Evolutionary conservation across 1,140 invertebrate genomes (phyloP).

Genomic region (Brachionus plicatilis): DNA sequence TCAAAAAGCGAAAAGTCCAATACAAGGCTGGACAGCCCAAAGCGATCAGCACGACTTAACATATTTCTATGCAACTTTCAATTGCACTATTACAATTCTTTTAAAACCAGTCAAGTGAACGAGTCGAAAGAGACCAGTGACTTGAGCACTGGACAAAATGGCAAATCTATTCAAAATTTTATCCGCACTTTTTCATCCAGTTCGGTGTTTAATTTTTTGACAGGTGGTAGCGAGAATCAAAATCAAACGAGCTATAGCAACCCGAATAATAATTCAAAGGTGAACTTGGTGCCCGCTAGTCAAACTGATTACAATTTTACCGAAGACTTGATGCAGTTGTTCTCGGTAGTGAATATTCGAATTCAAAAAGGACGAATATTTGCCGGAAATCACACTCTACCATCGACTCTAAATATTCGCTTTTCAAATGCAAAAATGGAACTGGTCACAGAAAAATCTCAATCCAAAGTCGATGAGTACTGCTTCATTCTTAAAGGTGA

Average conservation of each 20-base stretch:
- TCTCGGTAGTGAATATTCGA: slow-evolving; percentile 31
- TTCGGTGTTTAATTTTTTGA: slow-evolving; percentile 9
- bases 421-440: slow-evolving; percentile 39
- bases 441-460: slow-evolving; percentile 38
- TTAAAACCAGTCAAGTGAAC: not conserved
- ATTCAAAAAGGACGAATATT: slow-evolving; percentile 21
- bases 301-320: slow-evolving; percentile 45
- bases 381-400: slow-evolving; percentile 15
- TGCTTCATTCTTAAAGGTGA: slow-evolving; percentile 26
- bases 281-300: slow-evolving; percentile 47
- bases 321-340: slow-evolving; percentile 34
- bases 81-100: slow-evolving; percentile 39
- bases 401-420: slow-evolving; percentile 16
- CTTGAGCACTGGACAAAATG: not conserved
- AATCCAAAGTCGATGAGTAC: slow-evolving; percentile 38
- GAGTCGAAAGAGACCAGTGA: slow-evolving; percentile 64
- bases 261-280: slow-evolving; percentile 41
- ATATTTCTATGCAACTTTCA: slow-evolving; percentile 31
- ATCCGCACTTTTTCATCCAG: slow-evolving; percentile 42
- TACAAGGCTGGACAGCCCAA: not conserved
- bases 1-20: not conserved
- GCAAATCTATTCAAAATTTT: slow-evolving; percentile 42
- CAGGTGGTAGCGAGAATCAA: not conserved
- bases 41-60: not conserved
- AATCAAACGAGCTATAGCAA: slow-evolving; percentile 41